phyloP scores from a whole-genome alignment of 2,797 vertebrate genomes.

The Chaunax sp. region DNA sequence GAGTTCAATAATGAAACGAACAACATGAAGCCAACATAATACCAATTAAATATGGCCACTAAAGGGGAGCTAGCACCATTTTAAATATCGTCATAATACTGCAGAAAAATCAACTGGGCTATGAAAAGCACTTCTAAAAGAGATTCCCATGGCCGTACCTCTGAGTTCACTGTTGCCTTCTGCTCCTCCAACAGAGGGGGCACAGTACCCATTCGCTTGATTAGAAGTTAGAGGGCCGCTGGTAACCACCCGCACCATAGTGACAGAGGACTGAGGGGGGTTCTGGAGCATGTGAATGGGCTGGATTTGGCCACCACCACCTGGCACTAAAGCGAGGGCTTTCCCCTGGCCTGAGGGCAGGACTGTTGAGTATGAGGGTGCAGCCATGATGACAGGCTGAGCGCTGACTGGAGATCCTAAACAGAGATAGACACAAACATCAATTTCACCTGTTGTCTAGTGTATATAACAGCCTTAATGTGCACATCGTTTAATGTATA shows the following conservation, averaged over 20 bases:
- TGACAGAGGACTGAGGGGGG: conserved; percentile 88
- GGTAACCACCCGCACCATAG: conserved; percentile 95
- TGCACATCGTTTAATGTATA: not conserved
- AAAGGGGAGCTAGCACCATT: fast-evolving
- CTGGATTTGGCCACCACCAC: conserved; percentile 87
- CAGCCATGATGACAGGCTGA: conserved; percentile 95
- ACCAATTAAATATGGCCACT: not conserved
- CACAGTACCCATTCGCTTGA: conserved; percentile 92
- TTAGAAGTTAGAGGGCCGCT: conserved; percentile 78
- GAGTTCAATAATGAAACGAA: not conserved
- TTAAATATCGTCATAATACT: not conserved
- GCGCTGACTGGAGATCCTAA: conserved; percentile 94
- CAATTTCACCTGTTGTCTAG: not conserved
- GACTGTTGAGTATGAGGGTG: conserved; percentile 86
- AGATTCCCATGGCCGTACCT: conserved; percentile 61
- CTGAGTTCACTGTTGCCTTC: conserved; percentile 84
- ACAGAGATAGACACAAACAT: conserved; percentile 1
- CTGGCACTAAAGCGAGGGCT: conserved; percentile 90
- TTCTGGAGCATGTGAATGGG: conserved; percentile 92
- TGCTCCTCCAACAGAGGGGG: conserved; percentile 81
- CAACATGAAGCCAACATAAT: not conserved
- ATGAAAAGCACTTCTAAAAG: not conserved
- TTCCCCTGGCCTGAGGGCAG: conserved; percentile 84
- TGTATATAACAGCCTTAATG: not conserved
- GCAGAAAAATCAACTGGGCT: not conserved